A percentile compares a stretch with the other conserved stretches of the same genome.
Evolutionary conservation across 2,113 vertebrate species (phyloP).

Genomic region (Lycocorax pyrrhopterus): DNA sequence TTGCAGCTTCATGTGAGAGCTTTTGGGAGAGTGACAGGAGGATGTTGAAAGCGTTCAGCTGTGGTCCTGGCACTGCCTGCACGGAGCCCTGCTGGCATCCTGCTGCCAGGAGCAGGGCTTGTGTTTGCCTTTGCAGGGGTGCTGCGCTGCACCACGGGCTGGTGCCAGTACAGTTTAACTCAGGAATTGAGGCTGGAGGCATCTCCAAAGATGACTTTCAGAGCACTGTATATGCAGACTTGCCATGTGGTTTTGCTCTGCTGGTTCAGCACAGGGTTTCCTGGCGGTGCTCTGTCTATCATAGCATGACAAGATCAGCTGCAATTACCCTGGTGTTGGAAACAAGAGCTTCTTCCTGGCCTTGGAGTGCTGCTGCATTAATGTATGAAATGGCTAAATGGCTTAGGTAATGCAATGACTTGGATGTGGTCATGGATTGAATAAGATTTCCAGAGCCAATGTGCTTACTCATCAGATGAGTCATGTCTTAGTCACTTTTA

Average conservation of each 20-base stretch:
- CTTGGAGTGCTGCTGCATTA: not conserved
- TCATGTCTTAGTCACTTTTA: constrained; percentile 28
- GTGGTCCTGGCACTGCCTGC: not conserved
- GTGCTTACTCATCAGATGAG: constrained; percentile 50
- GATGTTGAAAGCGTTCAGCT: not conserved
- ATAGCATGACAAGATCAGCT: not conserved
- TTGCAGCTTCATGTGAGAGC: not conserved
- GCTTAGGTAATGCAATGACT: not conserved
- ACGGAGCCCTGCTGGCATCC: not conserved
- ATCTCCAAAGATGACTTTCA: not conserved
- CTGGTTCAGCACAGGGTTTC: not conserved
- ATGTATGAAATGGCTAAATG: not conserved
- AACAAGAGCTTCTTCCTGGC: not conserved
- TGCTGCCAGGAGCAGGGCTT: not conserved
- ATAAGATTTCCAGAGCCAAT: not conserved
- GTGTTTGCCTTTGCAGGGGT: not conserved
- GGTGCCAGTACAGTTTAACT: not conserved
- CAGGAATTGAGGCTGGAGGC: not conserved
- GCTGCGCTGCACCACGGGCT: not conserved
- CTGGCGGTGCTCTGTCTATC: not conserved
- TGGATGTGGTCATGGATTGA: not conserved
- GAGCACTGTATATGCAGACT: not conserved
- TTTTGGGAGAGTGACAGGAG: not conserved
- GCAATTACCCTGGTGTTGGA: not conserved
- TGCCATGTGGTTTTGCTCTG: fast-evolving